phyloP scores from a whole-genome alignment of 2,888 invertebrate species.

The Cephonodes hylas region DNA sequence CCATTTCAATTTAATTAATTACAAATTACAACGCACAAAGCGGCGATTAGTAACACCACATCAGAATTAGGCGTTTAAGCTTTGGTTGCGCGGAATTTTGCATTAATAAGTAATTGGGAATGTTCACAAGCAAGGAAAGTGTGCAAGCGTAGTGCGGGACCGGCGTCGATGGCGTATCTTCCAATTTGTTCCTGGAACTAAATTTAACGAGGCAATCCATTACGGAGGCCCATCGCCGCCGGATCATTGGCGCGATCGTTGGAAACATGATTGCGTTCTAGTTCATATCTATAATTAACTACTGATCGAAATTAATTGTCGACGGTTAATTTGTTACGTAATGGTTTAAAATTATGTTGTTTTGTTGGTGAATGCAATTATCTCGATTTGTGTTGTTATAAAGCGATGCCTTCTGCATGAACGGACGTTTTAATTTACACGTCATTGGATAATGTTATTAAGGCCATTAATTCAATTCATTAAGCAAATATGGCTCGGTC shows the following conservation, averaged over 20 bases:
- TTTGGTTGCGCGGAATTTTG: neutral
- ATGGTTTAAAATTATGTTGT: conserved; percentile 12
- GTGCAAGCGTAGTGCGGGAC: neutral
- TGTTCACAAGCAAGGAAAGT: neutral
- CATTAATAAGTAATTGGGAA: conserved; percentile 16
- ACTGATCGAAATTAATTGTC: conserved; percentile 25
- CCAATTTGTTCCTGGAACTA: conserved; percentile 45
- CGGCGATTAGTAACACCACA: neutral
- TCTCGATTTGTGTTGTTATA: neutral
- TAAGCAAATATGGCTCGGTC: neutral
- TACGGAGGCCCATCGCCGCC: conserved; percentile 32
- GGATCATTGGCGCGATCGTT: conserved; percentile 30
- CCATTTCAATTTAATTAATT: neutral
- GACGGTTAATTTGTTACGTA: conserved; percentile 14
- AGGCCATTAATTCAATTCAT: neutral
- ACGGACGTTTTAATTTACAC: neutral
- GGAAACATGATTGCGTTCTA: conserved; percentile 43
- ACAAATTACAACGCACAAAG: neutral
- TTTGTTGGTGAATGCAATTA: neutral
- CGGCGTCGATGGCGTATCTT: conserved; percentile 15
- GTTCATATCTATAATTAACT: conserved; percentile 32
- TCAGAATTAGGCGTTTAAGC: neutral
- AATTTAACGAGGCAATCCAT: conserved; percentile 50
- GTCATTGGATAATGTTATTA: neutral
- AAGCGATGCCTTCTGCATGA: neutral